phyloP scores from a whole-genome alignment of 2,888 invertebrate genomes.

The Heteromurus nitidus region DNA sequence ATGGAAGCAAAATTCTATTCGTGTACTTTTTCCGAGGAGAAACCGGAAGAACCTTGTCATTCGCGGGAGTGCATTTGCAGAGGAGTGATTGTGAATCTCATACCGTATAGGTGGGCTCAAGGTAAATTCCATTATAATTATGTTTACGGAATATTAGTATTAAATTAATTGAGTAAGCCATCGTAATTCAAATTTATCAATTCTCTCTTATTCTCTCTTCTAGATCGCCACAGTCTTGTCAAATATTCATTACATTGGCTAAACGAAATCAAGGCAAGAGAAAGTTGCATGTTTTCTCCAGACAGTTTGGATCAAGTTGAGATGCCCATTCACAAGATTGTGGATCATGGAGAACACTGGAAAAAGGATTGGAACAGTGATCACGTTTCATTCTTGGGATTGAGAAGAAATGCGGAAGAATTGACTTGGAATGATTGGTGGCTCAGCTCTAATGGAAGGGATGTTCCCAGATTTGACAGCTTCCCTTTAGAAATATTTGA shows the following conservation, averaged over 20 bases:
- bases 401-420: not conserved
- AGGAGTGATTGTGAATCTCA: not conserved
- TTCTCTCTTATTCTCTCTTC: too few relatives aligned
- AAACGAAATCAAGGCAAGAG: not conserved
- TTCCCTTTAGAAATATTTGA: conserved; percentile 52
- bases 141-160: not conserved
- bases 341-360: not conserved
- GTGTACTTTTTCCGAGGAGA: not conserved
- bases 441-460: not conserved
- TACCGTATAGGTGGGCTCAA: not conserved
- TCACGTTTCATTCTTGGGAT: not conserved
- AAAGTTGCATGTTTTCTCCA: not conserved
- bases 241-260: not conserved
- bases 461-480: not conserved
- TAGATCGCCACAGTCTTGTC: too few relatives aligned
- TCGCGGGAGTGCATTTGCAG: not conserved
- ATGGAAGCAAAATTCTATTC: too few relatives aligned
- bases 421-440: not conserved
- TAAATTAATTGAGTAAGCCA: not conserved
- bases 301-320: not conserved
- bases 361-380: conserved; percentile 4
- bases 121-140: not conserved
- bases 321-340: not conserved
- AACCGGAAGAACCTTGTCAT: not conserved
- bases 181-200: not conserved